Percentiles rank a stretch among this genome's conserved stretches.
Conservation (phyloP, 1,140 invertebrate species). For the Magallana angulata region DNA sequence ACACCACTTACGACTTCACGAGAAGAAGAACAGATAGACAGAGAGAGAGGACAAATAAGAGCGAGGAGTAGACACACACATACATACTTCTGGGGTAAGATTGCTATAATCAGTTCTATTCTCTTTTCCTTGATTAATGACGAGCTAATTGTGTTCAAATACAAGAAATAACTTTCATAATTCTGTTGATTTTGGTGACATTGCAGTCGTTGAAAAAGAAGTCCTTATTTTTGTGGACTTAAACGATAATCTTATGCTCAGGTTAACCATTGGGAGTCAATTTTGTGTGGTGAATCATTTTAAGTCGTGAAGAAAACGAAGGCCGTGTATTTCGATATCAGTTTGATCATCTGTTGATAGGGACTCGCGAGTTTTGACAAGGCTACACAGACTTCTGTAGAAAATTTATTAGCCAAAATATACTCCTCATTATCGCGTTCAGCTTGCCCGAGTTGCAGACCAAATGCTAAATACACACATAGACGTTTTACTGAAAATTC, state of each 20-base stretch:
- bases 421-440: neutral
- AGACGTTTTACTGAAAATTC: too few species aligned
- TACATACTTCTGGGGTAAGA: neutral
- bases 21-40: neutral
- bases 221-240: too few species aligned
- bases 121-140: neutral
- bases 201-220: too few species aligned
- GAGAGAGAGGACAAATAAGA: neutral
- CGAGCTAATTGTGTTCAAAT: too few species aligned
- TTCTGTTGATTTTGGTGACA: too few species aligned
- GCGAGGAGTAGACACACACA: neutral
- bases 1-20: neutral
- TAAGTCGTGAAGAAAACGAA: neutral
- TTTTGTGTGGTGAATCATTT: slow-evolving; percentile 1
- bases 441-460: neutral
- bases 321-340: neutral
- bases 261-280: neutral
- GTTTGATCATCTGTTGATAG: neutral
- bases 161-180: too few species aligned
- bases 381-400: neutral
- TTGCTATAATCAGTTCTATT: neutral
- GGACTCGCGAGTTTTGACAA: neutral
- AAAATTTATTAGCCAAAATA: slow-evolving; percentile 16
- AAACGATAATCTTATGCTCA: neutral
- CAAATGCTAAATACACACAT: too few species aligned